Base-by-base conservation (phyloP, 92 coral and sea anemone species). In the Pocillopora grandis region DNA sequence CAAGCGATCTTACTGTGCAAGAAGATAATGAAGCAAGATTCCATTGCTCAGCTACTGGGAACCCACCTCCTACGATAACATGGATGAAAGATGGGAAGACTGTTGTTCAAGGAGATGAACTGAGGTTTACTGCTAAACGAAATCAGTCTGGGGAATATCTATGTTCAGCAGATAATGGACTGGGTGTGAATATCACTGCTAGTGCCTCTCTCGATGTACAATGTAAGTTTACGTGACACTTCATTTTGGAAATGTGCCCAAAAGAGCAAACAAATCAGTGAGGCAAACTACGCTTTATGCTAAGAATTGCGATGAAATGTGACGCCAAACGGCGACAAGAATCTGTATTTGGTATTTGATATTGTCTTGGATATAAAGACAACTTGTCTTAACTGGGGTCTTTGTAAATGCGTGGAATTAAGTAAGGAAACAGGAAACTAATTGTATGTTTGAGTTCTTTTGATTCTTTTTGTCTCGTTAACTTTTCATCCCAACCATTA, bases 121-220 rank as follows among this genome's bases (percentile, higher is more conserved):
- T 35, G 9, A 35, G n/a, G 3, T 37, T 70, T 2, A 13, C 33
- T 7, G 74, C 55, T 52, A 70, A 9, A 15, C 36, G 57, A 12
- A 70, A 70, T 70, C 57, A 70, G 10, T 16, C 57, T 35, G 74
- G 74, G 6, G 42, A 70, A 37, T 70, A 70, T 21, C 42, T 57
- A 20, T 70, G 74, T 37, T 36, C 20, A 5, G 74, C 74, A 3
- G 57, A 70, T n/a, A 70, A 70, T 70, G 74, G 74, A 36, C 42
- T 70, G 12, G 57, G 19, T 9, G 74, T 37, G 74, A 37, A 70
- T 70, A 70, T 70, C 42, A 70, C 16, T 20, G 74, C 74, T 1
- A 70, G 56, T 5, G 74, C 56, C 42, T 70, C 11, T 49, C 74
- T 81, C 33, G 85, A 81, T 21, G 85, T 81, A 11, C 85, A 81